A percentile compares a stretch with the other conserved stretches of the same genome.
Conservation (phyloP, 2,888 invertebrate species). For the Deroplatys truncata region DNA sequence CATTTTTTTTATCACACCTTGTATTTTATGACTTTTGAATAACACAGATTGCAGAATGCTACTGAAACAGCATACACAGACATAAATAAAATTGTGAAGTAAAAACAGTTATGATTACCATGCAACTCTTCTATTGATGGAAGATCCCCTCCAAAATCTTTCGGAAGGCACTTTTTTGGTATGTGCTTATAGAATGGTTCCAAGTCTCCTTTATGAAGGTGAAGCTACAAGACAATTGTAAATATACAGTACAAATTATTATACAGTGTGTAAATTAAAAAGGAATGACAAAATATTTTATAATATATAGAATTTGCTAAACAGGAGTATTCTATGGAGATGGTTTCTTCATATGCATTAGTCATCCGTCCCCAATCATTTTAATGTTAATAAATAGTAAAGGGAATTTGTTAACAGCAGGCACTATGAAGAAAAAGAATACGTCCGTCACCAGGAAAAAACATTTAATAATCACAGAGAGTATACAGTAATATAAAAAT, state of each 20-base stretch:
- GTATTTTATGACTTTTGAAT: neutral
- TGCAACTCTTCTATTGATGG: constrained; percentile 5
- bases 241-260: neutral
- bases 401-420: too few species aligned
- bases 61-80: neutral
- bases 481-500: too few species aligned
- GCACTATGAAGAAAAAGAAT: too few species aligned
- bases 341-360: too few species aligned
- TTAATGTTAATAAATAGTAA: too few species aligned
- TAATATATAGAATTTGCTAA: too few species aligned
- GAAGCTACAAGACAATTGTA: constrained; percentile 48
- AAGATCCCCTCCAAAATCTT: constrained; percentile 54
- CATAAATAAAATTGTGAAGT: neutral
- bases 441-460: too few species aligned
- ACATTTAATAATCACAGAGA: too few species aligned
- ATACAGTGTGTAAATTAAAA: neutral
- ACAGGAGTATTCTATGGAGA: too few species aligned
- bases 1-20: too few species aligned
- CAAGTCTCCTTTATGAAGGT: constrained; percentile 56
- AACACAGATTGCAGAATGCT: neutral
- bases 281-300: neutral
- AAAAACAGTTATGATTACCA: constrained; percentile 1
- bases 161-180: constrained; percentile 55
- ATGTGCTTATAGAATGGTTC: constrained; percentile 54
- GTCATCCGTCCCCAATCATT: too few species aligned